phyloP scores from a whole-genome alignment of 2,797 vertebrate genomes.

The Antennarius maculatus region DNA sequence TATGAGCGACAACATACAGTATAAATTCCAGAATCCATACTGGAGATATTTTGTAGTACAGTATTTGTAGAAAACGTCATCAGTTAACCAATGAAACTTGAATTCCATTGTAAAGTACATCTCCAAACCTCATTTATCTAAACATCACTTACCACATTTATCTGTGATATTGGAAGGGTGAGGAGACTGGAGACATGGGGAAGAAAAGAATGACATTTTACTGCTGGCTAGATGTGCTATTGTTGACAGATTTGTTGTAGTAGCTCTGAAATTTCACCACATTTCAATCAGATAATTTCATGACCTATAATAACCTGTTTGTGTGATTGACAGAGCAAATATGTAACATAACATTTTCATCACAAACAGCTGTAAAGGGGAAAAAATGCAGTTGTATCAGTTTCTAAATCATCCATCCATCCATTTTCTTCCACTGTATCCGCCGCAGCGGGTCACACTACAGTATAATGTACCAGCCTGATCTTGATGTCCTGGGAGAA shows the following conservation, averaged over 20 bases:
- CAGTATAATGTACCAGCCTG: conserved; percentile 27
- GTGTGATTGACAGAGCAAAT: conserved; percentile 30
- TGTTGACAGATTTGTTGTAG: conserved; percentile 51
- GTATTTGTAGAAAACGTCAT: not conserved
- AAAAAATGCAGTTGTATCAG: conserved; percentile 7
- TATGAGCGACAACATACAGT: not conserved
- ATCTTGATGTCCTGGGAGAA: conserved; percentile 6
- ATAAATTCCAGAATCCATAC: not conserved
- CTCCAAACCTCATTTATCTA: conserved; percentile 7
- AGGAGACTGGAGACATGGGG: conserved; percentile 14
- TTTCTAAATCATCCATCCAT: conserved; percentile 27
- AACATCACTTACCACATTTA: conserved; percentile 34
- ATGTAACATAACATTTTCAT: conserved; percentile 18
- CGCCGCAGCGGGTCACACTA: too few species aligned
- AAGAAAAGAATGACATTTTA: conserved; percentile 12
- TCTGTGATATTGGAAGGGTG: conserved; percentile 6
- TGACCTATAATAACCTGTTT: conserved; percentile 25
- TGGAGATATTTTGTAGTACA: not conserved
- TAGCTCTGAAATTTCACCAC: conserved; percentile 28
- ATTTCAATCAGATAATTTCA: conserved; percentile 39
- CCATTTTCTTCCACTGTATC: too few species aligned
- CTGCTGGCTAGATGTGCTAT: conserved; percentile 28
- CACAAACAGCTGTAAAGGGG: conserved; percentile 15
- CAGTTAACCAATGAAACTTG: not conserved
- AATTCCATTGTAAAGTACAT: not conserved